Percentiles rank a stretch among this genome's conserved stretches.
These are phyloP conservation scores for Eupithecia pulchellata DNA, from an alignment of 2,888 invertebrate species.

Conservation along the genomic window DNA sequence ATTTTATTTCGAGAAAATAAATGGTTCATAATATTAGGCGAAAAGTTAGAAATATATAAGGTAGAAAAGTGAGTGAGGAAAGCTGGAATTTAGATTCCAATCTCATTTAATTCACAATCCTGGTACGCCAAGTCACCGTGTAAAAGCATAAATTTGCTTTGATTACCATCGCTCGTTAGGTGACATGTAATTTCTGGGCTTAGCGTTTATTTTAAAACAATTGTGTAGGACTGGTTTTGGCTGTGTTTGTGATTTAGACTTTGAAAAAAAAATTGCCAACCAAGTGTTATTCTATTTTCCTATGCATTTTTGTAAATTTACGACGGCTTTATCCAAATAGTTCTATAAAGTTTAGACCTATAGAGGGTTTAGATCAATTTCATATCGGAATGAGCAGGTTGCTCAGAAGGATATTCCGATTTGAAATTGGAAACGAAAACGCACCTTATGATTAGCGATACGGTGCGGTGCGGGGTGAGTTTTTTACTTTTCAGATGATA, in stretches of 20 bases:
- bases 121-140: background rate
- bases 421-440: too few species aligned
- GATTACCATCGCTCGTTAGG: background rate
- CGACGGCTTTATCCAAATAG: too few species aligned
- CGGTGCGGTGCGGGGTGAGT: too few species aligned
- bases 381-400: too few species aligned
- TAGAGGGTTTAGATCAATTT: too few species aligned
- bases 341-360: too few species aligned
- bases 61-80: background rate
- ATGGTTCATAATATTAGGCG: too few species aligned
- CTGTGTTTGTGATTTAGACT: background rate
- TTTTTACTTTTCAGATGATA: background rate
- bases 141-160: conserved; percentile 3
- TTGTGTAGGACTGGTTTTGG: background rate
- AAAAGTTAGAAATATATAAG: background rate
- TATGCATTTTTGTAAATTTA: too few species aligned
- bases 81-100: background rate
- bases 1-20: too few species aligned
- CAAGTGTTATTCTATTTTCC: background rate
- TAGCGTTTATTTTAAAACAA: background rate
- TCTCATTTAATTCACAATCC: background rate
- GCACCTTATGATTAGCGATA: too few species aligned
- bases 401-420: too few species aligned
- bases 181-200: background rate
- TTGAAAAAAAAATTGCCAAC: too few species aligned